Percentiles rank a stretch among this genome's conserved stretches.
phyloP scores from a whole-genome alignment of 2,113 vertebrate species.

The Dicerorhinus sumatrensis region DNA sequence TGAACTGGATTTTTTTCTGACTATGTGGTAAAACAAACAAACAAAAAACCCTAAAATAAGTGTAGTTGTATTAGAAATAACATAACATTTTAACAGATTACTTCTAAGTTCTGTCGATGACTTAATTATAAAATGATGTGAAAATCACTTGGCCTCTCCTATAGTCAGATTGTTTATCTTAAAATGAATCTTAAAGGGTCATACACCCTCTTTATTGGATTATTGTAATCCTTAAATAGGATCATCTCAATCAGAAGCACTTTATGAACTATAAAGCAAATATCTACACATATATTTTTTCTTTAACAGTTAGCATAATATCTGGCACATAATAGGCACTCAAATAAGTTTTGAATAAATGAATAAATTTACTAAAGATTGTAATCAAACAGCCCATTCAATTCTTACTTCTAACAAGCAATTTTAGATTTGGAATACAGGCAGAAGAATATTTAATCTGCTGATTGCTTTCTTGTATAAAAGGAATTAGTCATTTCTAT shows the following conservation, averaged over 20 bases:
- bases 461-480: not conserved
- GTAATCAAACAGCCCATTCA: not conserved
- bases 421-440: not conserved
- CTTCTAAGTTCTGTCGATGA: not conserved
- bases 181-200: not conserved
- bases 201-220: not conserved
- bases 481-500: conserved; percentile 18
- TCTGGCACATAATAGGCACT: not conserved
- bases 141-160: not conserved
- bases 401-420: not conserved
- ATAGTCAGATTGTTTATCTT: not conserved
- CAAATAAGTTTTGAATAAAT: conserved; percentile 5
- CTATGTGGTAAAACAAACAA: not conserved
- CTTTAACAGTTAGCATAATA: not conserved
- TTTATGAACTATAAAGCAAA: not conserved
- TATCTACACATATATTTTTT: not conserved
- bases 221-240: not conserved
- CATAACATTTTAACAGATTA: not conserved
- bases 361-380: not conserved
- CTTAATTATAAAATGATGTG: not conserved
- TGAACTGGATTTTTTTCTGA: not conserved
- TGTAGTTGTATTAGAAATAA: not conserved
- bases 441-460: conserved; percentile 34
- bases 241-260: not conserved
- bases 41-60: not conserved